Base-by-base conservation (phyloP, 2,113 vertebrate species). In the Rousettus leschenaultii region DNA sequence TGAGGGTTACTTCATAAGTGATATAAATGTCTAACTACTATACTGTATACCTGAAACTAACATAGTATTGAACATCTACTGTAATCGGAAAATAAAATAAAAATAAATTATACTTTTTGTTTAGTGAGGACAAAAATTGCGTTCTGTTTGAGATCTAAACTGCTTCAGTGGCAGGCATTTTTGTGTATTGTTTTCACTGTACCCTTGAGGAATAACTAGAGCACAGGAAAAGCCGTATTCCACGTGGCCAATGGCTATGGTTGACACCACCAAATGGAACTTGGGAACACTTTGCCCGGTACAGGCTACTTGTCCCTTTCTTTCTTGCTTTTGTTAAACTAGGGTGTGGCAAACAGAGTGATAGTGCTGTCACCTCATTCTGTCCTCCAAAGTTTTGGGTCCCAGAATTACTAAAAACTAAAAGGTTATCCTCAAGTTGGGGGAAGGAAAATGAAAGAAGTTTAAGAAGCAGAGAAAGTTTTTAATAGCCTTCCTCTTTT, bases 121-220 rank as follows among this genome's bases (percentile, higher is more conserved):
- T 55, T 70, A 55, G 65, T 75, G 10, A 94, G 15, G 57, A 93
- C 95, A 89, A 96, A 55, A 10, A 57, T 48, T 63, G 66, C 40
- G 88, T 97, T 98, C 48, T 96, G 7, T 90, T 21, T 77, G 43
- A 59, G 55, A 90, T 89, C 59, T 95, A 89, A 94, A 89, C 91
- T 94, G 65, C 83, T 78, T 95, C 53, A 0, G 33, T 11, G 82
- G 57, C 73, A 86, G 95, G 38, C 77, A 88, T 57, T 83, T 97
- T 43, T 35, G 55, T 86, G 86, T 87, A 66, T 95, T 95, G 84
- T 68, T 66, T 48, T 93, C 51, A 40, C 3, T 63, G 26, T 71
- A 2, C 24, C 35, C 88, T 26, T 19, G 43, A 77, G 95, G 53
- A 92, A 66, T 26, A 78, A 68, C 28, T 5, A n/a, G 74, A 40